phyloP scores from a whole-genome alignment of 2,888 invertebrate genomes.

The Latrodectus elegans region DNA sequence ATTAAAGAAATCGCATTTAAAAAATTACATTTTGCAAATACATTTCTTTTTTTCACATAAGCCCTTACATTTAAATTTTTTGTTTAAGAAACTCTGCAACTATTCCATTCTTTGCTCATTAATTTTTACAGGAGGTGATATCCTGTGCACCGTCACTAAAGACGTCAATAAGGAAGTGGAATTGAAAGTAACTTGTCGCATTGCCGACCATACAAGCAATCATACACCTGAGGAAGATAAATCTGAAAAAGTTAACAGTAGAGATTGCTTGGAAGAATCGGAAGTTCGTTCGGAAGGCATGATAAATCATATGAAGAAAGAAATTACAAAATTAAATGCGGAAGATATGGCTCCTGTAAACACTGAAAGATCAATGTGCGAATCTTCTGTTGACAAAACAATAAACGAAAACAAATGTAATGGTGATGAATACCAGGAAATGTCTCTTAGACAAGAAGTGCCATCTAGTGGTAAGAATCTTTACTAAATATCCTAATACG shows the following conservation, averaged over 20 bases:
- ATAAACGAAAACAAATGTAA: background rate
- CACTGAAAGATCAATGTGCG: background rate
- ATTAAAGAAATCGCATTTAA: too few species aligned
- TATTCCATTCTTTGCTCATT: background rate
- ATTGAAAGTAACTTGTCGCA: conserved; percentile 60
- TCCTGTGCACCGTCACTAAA: conserved; percentile 62
- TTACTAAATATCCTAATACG: conserved; percentile 6
- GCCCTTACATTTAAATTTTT: background rate
- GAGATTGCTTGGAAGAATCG: background rate
- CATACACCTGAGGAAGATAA: background rate
- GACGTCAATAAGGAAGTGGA: conserved; percentile 68
- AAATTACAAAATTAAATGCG: background rate
- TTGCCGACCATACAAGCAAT: conserved; percentile 29
- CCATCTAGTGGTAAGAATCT: conserved; percentile 55
- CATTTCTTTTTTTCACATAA: background rate
- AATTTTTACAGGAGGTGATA: conserved; percentile 33
- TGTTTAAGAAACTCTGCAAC: background rate
- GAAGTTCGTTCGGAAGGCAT: background rate
- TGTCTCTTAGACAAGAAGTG: background rate
- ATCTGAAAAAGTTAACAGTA: background rate
- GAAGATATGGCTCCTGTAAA: background rate
- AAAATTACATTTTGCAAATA: background rate
- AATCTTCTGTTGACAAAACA: background rate
- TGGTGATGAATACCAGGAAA: background rate
- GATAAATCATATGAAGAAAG: background rate